Conservation (phyloP, 2,113 vertebrate genomes). For the Chauna torquata region DNA sequence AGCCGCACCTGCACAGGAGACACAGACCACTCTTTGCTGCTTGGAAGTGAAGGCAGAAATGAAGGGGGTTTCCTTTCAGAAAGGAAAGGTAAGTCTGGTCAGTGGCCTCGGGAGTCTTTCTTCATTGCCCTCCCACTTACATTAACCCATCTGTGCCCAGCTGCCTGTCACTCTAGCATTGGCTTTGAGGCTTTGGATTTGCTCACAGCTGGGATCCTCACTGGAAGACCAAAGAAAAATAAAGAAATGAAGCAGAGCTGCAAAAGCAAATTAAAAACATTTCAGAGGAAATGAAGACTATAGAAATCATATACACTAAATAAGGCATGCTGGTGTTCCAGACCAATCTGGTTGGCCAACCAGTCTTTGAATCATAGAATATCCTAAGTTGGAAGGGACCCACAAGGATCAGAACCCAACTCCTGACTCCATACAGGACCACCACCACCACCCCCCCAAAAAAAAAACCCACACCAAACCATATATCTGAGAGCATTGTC, state of each 20-base stretch:
- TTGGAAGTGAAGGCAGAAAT: not conserved
- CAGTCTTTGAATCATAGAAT: not conserved
- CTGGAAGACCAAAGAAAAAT: not conserved
- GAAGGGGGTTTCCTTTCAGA: not conserved
- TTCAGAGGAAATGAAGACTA: not conserved
- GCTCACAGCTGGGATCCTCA: not conserved
- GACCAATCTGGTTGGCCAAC: not conserved
- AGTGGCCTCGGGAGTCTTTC: not conserved
- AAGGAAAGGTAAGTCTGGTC: not conserved
- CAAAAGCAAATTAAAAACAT: not conserved
- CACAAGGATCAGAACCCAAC: not conserved
- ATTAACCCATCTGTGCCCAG: not conserved
- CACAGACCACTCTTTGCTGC: not conserved
- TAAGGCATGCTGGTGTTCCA: not conserved
- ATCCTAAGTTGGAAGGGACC: not conserved
- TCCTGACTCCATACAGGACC: not conserved
- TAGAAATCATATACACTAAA: not conserved
- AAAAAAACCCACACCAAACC: too few relatives aligned
- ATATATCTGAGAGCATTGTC: not conserved
- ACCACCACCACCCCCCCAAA: too few relatives aligned
- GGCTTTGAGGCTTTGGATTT: not conserved
- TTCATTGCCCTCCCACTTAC: not conserved
- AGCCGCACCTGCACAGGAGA: not conserved
- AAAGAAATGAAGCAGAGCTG: not conserved
- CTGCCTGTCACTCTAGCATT: not conserved